Evolutionary conservation across 2,888 invertebrate species (phyloP), one percentile per base, ranked within the genome.

Genomic region (Cryptophagus acutangulus): DNA sequence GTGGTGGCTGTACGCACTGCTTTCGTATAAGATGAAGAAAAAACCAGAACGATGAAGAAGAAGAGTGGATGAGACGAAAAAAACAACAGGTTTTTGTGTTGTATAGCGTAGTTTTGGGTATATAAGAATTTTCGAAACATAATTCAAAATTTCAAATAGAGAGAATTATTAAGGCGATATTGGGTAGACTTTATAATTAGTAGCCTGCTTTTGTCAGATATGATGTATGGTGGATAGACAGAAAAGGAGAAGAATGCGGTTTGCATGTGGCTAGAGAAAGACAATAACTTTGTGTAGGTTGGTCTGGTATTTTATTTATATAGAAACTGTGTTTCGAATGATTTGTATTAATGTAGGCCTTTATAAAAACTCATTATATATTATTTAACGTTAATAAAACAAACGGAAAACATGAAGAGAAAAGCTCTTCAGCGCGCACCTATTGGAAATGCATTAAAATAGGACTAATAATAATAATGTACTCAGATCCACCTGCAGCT

Each of bases 121-220:
- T 42, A 40, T 15, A 31, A 31, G 31, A 31, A 31, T 31, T 52
- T 53, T 51, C 46, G n/a, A 56, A 56, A 57, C 61, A 62, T 62
- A 62, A 61, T 58, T 62, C 62, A 62, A 61, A 60, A 61, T 61
- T 61, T 59, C 58, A 62, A 62, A 62, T 62, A 62, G 59, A 46
- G 52, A 40, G 52, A 62, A 61, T 62, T 62, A 62, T 62, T 62
- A 58, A 58, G 57, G 54, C 56, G 56, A 59, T 59, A 58, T 59
- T 57, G 57, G 58, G 56, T 54, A 58, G 59, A 61, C 59, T 62
- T 55, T 62, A 62, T 62, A 62, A 62, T 62, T 62, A 62, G 58
- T 61, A 62, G 61, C 61, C 62, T 57, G 59, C 51, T 62, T 62
- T 61, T 62, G 62, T 62, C 62, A 62, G 62, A 46, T 55, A 59